phyloP scores from a whole-genome alignment of 1,140 invertebrate species.

The Chironomus tepperi region DNA sequence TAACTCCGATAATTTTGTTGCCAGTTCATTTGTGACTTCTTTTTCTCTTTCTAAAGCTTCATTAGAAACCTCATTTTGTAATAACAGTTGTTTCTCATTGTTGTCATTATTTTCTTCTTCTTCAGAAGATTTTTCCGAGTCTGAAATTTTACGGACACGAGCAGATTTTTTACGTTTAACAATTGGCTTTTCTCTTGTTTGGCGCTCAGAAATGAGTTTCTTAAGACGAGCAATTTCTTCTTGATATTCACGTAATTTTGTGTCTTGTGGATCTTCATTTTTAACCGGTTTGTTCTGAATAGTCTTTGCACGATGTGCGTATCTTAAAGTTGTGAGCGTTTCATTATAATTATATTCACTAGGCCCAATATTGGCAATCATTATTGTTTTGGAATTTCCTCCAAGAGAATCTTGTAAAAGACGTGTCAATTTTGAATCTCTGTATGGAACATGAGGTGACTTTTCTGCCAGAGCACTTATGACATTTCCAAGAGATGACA shows the following conservation, averaged over 20 bases:
- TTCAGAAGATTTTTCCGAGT: slow-evolving; percentile 47
- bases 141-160: slow-evolving; percentile 46
- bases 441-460: slow-evolving; percentile 81
- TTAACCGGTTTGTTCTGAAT: slow-evolving; percentile 94
- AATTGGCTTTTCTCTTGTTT: slow-evolving; percentile 30
- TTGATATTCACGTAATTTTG: slow-evolving; percentile 78
- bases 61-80: slow-evolving; percentile 38
- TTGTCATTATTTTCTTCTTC: slow-evolving; percentile 45
- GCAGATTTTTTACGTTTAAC: slow-evolving; percentile 18
- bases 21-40: slow-evolving; percentile 42
- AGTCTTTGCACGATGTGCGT: slow-evolving; percentile 85
- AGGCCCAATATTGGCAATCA: slow-evolving; percentile 96
- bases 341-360: slow-evolving; percentile 94
- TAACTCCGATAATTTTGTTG: slow-evolving; percentile 53
- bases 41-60: slow-evolving; percentile 40
- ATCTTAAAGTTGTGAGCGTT: slow-evolving; percentile 83
- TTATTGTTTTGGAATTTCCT: slow-evolving; percentile 93
- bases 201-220: slow-evolving; percentile 41
- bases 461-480: slow-evolving; percentile 88
- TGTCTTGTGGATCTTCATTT: slow-evolving; percentile 93
- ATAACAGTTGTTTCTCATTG: slow-evolving; percentile 42
- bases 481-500: slow-evolving; percentile 88
- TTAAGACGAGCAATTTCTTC: slow-evolving; percentile 68
- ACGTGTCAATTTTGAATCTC: slow-evolving; percentile 89
- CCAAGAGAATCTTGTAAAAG: slow-evolving; percentile 89